A percentile compares a stretch with the other conserved stretches of the same genome.
phyloP scores from a whole-genome alignment of 2,888 invertebrate species.

The Ectemnius cavifrons region DNA sequence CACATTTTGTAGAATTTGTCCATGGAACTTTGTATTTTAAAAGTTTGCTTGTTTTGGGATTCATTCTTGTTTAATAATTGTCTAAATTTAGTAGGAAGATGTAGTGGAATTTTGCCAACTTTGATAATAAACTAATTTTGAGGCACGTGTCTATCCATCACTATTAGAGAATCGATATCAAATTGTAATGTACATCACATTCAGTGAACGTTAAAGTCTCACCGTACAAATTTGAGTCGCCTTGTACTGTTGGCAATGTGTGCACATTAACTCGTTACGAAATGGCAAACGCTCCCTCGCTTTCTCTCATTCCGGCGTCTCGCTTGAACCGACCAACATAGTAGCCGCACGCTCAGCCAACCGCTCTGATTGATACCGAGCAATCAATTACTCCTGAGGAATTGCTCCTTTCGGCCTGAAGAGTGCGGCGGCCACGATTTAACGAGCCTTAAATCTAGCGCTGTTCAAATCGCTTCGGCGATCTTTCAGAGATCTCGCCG shows the following conservation, averaged over 20 bases:
- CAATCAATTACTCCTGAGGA: slow-evolving; percentile 6
- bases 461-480: neutral
- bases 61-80: too few relatives aligned
- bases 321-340: neutral
- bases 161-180: too few relatives aligned
- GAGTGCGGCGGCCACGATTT: neutral
- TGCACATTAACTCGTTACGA: slow-evolving; percentile 48
- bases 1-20: too few relatives aligned
- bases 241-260: neutral
- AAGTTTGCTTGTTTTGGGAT: too few relatives aligned
- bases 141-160: too few relatives aligned
- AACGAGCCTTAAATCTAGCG: neutral
- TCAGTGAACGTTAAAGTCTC: too few relatives aligned
- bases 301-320: neutral
- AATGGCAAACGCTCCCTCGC: slow-evolving; percentile 39
- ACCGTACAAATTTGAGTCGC: too few relatives aligned
- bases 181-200: too few relatives aligned
- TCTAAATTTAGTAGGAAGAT: too few relatives aligned
- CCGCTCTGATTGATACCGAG: slow-evolving; percentile 14
- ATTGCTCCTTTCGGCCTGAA: neutral
- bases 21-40: too few relatives aligned
- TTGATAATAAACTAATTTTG: too few relatives aligned
- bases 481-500: neutral
- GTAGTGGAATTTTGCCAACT: too few relatives aligned
- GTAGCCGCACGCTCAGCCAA: neutral